Conservation (phyloP, 2,113 vertebrate species). For the Syngnathus scovelli region DNA sequence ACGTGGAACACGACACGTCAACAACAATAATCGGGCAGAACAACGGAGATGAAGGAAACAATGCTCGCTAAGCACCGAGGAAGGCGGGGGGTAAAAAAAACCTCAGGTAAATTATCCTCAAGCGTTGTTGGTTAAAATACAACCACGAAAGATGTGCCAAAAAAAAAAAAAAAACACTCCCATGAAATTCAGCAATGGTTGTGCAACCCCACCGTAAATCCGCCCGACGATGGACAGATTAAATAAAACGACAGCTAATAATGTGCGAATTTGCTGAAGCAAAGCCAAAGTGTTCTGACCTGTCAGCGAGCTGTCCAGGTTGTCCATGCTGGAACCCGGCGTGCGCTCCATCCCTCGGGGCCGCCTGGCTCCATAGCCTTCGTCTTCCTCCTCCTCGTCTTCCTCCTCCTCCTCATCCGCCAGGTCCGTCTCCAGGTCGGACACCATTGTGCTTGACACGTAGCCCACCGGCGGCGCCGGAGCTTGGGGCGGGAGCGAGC, state of each 20-base stretch:
- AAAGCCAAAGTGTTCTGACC: constrained; percentile 62
- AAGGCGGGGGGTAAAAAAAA: background rate
- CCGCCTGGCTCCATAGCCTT: constrained; percentile 84
- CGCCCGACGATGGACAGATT: too few species aligned
- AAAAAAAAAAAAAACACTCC: too few species aligned
- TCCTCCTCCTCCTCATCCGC: constrained; percentile 86
- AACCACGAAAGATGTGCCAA: too few species aligned
- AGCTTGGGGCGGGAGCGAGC: constrained; percentile 88
- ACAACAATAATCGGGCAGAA: constrained; percentile 26
- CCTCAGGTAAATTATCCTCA: background rate
- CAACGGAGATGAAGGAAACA: background rate
- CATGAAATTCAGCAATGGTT: too few species aligned
- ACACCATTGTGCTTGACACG: constrained; percentile 92
- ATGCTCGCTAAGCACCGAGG: background rate
- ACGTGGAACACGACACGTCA: constrained; percentile 19
- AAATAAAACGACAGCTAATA: too few species aligned
- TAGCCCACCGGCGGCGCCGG: constrained; percentile 93
- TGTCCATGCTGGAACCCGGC: constrained; percentile 95
- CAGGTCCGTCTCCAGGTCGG: constrained; percentile 94
- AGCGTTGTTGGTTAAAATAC: too few species aligned
- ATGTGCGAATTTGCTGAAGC: too few species aligned
- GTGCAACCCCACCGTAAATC: too few species aligned
- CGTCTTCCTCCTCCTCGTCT: constrained; percentile 87
- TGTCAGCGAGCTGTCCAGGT: constrained; percentile 96
- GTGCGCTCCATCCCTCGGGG: constrained; percentile 88